Evolutionary conservation across 2,113 vertebrate genomes (phyloP), one percentile per base, ranked within the genome.

Genomic region (Chlorocebus sabaeus): DNA sequence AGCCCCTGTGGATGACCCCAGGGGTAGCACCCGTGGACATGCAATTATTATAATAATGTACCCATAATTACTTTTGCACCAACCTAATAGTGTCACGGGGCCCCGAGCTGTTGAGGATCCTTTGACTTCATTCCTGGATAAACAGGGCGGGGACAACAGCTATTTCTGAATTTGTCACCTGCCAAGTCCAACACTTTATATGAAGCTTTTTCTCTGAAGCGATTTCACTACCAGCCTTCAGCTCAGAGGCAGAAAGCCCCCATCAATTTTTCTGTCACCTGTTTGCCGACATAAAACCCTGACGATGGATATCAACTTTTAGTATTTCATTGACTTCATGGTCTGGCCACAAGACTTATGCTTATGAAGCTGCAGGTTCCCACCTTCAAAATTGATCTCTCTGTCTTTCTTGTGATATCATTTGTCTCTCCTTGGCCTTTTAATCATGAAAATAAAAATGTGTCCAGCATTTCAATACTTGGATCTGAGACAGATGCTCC

Each of bases 1-100:
- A 55, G 68, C 7, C 14, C n/a, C 0, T 14, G 22, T 10, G 14
- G 14, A 8, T 2, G 70, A 67, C 30, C 22, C 50, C 30, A 8
- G 10, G 30, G 0, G 0, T 48, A 7, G n/a, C 35, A 0, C 17
- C 23, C 6, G 0, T 11, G 8, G 87, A 23, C 3, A 0, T 13
- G 27, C 61, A 32, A 32, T 64, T 64, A 32, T 30, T 64, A 13
- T 32, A 32, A 32, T 13, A 64, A 32, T 32, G 27, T 5, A 3
- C 27, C 61, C 61, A 64, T 64, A 64, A 64, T 64, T 64, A 64
- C 27, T 64, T 64, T 64, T 64, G 61, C 27, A 64, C 12, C 27
- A 64, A 6, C 61, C 61, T 30, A 32, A 64, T 32, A 64, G 13
- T 32, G 61, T 64, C 61, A 64, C 0, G 0, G 61, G 61, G 11